Conservation (phyloP, 2,797 vertebrate genomes). For the Darevskia nairensis region DNA sequence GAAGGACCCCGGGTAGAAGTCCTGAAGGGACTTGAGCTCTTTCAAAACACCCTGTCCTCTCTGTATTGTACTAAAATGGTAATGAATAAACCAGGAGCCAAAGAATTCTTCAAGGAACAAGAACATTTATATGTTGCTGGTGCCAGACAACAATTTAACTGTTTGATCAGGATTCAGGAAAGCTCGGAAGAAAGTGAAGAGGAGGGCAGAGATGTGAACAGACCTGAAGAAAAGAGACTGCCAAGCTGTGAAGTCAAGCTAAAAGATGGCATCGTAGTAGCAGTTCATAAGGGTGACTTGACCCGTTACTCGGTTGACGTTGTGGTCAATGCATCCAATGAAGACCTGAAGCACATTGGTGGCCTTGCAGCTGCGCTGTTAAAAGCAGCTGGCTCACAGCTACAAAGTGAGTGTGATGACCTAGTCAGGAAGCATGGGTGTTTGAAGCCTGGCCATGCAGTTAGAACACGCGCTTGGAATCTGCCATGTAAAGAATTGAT, state of each 20-base stretch:
- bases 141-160: slow-evolving; percentile 62
- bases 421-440: slow-evolving; percentile 58
- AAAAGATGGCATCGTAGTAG: slow-evolving; percentile 70
- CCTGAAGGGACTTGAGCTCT: slow-evolving; percentile 59
- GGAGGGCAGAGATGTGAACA: neutral
- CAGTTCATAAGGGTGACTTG: slow-evolving; percentile 80
- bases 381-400: slow-evolving; percentile 80
- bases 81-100: slow-evolving; percentile 84
- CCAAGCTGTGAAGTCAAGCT: slow-evolving; percentile 62
- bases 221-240: neutral
- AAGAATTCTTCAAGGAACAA: slow-evolving; percentile 79
- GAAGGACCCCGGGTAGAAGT: slow-evolving; percentile 79
- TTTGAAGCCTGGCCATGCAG: slow-evolving; percentile 68
- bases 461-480: slow-evolving; percentile 72
- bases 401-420: slow-evolving; percentile 79
- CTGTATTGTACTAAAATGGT: slow-evolving; percentile 69
- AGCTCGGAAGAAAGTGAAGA: slow-evolving; percentile 60
- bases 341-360: slow-evolving; percentile 79
- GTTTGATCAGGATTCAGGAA: slow-evolving; percentile 80
- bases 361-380: slow-evolving; percentile 81
- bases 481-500: slow-evolving; percentile 86
- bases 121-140: slow-evolving; percentile 57
- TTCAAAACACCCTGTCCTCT: slow-evolving; percentile 58
- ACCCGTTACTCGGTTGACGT: slow-evolving; percentile 76
- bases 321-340: slow-evolving; percentile 88